Base-by-base conservation (phyloP, 2,113 vertebrate genomes). In the Podarcis muralis region DNA sequence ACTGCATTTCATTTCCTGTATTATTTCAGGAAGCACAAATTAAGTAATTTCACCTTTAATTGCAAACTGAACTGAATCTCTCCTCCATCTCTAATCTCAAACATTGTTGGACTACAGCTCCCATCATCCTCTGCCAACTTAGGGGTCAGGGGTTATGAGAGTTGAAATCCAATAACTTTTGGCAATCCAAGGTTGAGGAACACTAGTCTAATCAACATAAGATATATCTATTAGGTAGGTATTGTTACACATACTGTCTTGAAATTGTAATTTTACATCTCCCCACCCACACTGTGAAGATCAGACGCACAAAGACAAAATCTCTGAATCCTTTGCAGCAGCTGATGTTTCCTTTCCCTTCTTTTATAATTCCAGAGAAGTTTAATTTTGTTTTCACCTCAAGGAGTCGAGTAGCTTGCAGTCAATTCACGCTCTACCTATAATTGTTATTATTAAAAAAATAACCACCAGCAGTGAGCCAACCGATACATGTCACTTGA, bases 381-480 rank as follows among this genome's bases (percentile, higher is more conserved):
- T 62, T 85, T 78, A 90, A 86, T 91, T 91, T 75, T 86, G 88
- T 93, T 93, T 92, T 72, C 80, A 1, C 1, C 15, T 27, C n/a
- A 40, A 81, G 78, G 81, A 90, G 18, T 27, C 83, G 82, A 30
- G 37, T 82, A 77, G 48, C 13, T 84, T 83, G 66, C 32, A 90
- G 68, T 85, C 76, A 89, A 80, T 88, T 92, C 83, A 72, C 57
- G 37, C 22, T 88, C 83, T 23, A 27, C 20, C 80, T 86, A 48
- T 87, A 90, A 92, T 88, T 93, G 66, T 82, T 87, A 87, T 83
- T 91, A 84, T 90, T 83, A 90, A 40, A 80, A 80, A 76, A 86
- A 80, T 65, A 81, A 20, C 25, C 43, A 86, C 6, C 32, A 80
- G 20, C 85, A 87, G 62, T 40, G 84, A 86, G 9, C 23, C 35